Evolutionary conservation across 37 sponge, comb jelly and placozoan genomes (phyloP).

Genomic region (Oopsacas minuta): DNA sequence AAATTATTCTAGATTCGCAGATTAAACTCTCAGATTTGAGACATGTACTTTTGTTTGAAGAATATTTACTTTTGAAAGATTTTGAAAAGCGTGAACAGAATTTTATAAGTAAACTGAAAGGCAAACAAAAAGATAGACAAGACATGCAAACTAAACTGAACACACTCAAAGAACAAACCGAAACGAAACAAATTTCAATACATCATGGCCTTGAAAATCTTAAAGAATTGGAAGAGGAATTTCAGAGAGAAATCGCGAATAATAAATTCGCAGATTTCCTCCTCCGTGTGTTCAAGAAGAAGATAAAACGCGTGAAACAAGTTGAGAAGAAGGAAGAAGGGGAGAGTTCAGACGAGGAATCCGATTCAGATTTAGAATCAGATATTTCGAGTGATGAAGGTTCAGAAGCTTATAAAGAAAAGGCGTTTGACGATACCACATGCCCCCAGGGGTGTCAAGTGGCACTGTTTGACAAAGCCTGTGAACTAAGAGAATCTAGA

Average conservation of each 20-base stretch:
- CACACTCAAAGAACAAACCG: constrained; percentile 1
- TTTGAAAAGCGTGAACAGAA: constrained; percentile 88
- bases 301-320: constrained; percentile 72
- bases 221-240: background rate
- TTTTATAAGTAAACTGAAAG: constrained; percentile 49
- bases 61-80: constrained; percentile 84
- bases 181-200: background rate
- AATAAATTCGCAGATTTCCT: constrained; percentile 91
- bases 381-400: background rate
- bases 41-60: constrained; percentile 80
- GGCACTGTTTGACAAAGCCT: constrained; percentile 53
- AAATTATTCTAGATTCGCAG: constrained; percentile 40
- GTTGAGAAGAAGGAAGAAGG: constrained; percentile 48
- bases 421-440: constrained; percentile 63
- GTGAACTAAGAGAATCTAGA: constrained; percentile 59
- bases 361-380: constrained; percentile 15
- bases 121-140: constrained; percentile 55
- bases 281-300: constrained; percentile 77
- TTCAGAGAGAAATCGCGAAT: constrained; percentile 33
- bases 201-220: background rate
- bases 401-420: constrained; percentile 22
- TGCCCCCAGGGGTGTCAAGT: constrained; percentile 88
- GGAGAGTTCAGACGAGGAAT: constrained; percentile 26
- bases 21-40: constrained; percentile 57
- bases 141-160: constrained; percentile 69